A percentile compares a stretch with the other conserved stretches of the same genome.
These are phyloP conservation scores for Cryptocephalus moraei DNA, from an alignment of 2,888 invertebrate species.

Conservation along the genomic window DNA sequence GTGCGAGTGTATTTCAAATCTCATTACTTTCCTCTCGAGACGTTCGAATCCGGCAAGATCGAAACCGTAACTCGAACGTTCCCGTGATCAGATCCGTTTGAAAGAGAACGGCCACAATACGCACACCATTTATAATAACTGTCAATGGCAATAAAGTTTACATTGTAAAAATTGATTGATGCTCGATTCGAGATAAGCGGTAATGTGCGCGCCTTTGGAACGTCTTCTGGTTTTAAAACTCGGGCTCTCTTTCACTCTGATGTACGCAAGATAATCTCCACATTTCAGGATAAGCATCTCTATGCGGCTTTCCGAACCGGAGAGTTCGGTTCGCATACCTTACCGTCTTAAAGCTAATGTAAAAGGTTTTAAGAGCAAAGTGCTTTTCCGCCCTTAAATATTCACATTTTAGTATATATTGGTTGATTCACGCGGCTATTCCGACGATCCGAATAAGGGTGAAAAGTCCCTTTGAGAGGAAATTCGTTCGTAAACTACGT, in stretches of 20 bases:
- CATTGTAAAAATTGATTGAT: constrained; percentile 33
- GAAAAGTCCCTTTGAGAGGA: too few relatives aligned
- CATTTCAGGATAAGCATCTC: too few relatives aligned
- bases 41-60: too few relatives aligned
- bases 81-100: neutral
- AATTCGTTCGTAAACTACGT: too few relatives aligned
- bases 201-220: constrained; percentile 12
- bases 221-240: neutral
- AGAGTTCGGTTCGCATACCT: constrained; percentile 3
- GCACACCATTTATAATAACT: constrained; percentile 32
- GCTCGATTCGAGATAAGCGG: constrained; percentile 17
- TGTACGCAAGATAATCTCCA: too few relatives aligned
- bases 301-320: neutral
- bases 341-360: constrained; percentile 2
- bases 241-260: neutral
- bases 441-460: too few relatives aligned
- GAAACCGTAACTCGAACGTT: too few relatives aligned
- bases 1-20: too few relatives aligned
- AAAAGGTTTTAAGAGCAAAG: neutral
- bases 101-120: constrained; percentile 6
- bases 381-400: too few relatives aligned
- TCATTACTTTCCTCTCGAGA: too few relatives aligned
- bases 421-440: too few relatives aligned
- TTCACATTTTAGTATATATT: too few relatives aligned
- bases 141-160: constrained; percentile 34